A percentile compares a stretch with the other conserved stretches of the same genome.
Evolutionary conservation across 2,113 vertebrate genomes (phyloP).

Genomic region (Tamias sibiricus): DNA sequence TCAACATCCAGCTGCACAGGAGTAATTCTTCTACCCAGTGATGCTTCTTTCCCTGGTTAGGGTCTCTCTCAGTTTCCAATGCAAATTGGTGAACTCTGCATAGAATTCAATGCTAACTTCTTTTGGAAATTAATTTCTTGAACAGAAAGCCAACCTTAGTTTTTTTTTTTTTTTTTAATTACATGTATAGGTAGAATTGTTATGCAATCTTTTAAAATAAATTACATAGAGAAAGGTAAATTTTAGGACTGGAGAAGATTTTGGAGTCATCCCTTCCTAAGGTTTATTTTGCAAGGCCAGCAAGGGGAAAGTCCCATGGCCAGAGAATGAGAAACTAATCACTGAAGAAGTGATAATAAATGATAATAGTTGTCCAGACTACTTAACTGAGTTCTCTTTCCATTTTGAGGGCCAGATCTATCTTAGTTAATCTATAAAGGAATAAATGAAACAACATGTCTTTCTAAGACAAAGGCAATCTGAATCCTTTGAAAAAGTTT

Average conservation of each 20-base stretch:
- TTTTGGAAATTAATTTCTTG: not conserved
- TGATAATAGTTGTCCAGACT: not conserved
- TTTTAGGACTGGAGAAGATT: not conserved
- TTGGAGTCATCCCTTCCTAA: not conserved
- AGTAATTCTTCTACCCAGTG: not conserved
- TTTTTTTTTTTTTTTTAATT: not conserved
- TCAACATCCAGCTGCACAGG: not conserved
- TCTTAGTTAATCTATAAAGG: not conserved
- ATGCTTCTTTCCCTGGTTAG: not conserved
- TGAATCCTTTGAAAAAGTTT: not conserved
- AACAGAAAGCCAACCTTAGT: not conserved
- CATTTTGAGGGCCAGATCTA: not conserved
- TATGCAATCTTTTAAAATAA: not conserved
- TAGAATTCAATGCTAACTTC: not conserved
- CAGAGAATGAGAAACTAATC: not conserved
- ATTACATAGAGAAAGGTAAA: not conserved
- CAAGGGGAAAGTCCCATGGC: not conserved
- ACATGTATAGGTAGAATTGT: not conserved
- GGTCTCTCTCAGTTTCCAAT: not conserved
- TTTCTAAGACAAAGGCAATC: slow-evolving; percentile 5
- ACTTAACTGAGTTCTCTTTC: not conserved
- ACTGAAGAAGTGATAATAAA: not conserved
- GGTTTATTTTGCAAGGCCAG: not conserved
- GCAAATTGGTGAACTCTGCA: not conserved
- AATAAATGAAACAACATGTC: not conserved